Evolutionary conservation across 2,888 invertebrate genomes (phyloP).

Genomic region (Plagiodera versicolora): DNA sequence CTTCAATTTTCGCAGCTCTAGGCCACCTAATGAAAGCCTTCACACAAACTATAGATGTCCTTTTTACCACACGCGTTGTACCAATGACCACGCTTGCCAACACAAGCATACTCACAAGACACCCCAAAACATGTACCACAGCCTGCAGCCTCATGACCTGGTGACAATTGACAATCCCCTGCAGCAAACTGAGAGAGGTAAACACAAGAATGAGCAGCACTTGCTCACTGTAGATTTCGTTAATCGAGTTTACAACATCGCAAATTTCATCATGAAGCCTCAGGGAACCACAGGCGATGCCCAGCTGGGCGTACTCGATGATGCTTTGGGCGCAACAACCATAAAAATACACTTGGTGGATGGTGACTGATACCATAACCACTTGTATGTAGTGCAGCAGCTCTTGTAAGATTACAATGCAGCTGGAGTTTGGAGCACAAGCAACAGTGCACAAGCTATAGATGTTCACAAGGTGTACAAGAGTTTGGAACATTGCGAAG

Average conservation of each 20-base stretch:
- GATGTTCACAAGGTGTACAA: neutral
- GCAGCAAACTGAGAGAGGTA: constrained; percentile 7
- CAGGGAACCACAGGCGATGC: no score
- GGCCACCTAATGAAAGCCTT: constrained; percentile 25
- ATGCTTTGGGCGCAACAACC: constrained; percentile 13
- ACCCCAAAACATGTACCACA: neutral
- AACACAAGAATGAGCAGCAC: constrained; percentile 19
- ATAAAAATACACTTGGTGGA: constrained; percentile 22
- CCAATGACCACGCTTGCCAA: constrained; percentile 19
- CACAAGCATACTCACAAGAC: constrained; percentile 21
- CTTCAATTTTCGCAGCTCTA: constrained; percentile 11
- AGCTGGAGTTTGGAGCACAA: neutral
- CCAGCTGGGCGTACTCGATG: constrained; percentile 12
- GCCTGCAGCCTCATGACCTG: no score
- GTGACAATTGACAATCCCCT: neutral
- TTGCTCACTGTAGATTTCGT: constrained; percentile 37
- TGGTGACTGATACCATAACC: constrained; percentile 1
- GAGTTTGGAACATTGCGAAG: neutral
- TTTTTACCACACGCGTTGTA: constrained; percentile 22
- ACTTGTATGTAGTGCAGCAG: constrained; percentile 9
- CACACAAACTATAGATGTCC: constrained; percentile 26
- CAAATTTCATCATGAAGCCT: constrained; percentile 29
- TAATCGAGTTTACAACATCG: constrained; percentile 22
- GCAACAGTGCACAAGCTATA: neutral
- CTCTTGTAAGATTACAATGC: neutral